Percentiles rank a stretch among this genome's conserved stretches.
Evolutionary conservation across 2,888 invertebrate species (phyloP).

Genomic region (Nomada hirtipes): DNA sequence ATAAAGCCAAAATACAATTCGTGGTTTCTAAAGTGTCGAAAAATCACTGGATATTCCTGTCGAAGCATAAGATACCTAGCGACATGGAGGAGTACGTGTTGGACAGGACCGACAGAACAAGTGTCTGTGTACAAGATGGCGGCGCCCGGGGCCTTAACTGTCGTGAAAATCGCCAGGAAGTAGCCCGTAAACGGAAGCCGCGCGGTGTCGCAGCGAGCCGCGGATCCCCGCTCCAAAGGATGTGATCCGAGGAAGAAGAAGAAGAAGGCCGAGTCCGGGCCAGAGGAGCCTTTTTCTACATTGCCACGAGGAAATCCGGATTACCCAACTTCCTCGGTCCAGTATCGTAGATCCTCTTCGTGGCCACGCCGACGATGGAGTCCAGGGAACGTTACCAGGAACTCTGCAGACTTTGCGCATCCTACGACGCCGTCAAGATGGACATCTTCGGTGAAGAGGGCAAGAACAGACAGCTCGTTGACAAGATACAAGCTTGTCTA

Average conservation of each 20-base stretch:
- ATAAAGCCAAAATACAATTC: slow-evolving; percentile 53
- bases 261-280: slow-evolving; percentile 55
- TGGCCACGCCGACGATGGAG: slow-evolving; percentile 64
- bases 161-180: slow-evolving; percentile 62
- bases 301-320: slow-evolving; percentile 55
- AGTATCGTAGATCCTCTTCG: slow-evolving; percentile 53
- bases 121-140: slow-evolving; percentile 79
- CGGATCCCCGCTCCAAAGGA: slow-evolving; percentile 62
- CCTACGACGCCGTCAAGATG: slow-evolving; percentile 84
- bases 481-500: slow-evolving; percentile 84
- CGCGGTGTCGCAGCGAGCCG: slow-evolving; percentile 70
- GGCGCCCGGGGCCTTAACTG: slow-evolving; percentile 72
- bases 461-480: slow-evolving; percentile 83
- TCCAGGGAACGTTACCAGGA: slow-evolving; percentile 81
- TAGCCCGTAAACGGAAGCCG: slow-evolving; percentile 63
- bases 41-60: slow-evolving; percentile 36
- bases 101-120: slow-evolving; percentile 66
- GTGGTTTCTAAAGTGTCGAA: slow-evolving; percentile 51
- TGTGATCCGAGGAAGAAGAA: slow-evolving; percentile 64
- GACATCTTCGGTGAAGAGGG: slow-evolving; percentile 85
- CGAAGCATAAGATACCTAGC: slow-evolving; percentile 22
- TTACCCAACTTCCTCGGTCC: slow-evolving; percentile 53
- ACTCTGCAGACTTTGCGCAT: slow-evolving; percentile 85
- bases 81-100: slow-evolving; percentile 45
- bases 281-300: slow-evolving; percentile 50